These are phyloP conservation scores for Gandaritis pyraliata DNA, from an alignment of 2,888 invertebrate species.

Conservation along the genomic window DNA sequence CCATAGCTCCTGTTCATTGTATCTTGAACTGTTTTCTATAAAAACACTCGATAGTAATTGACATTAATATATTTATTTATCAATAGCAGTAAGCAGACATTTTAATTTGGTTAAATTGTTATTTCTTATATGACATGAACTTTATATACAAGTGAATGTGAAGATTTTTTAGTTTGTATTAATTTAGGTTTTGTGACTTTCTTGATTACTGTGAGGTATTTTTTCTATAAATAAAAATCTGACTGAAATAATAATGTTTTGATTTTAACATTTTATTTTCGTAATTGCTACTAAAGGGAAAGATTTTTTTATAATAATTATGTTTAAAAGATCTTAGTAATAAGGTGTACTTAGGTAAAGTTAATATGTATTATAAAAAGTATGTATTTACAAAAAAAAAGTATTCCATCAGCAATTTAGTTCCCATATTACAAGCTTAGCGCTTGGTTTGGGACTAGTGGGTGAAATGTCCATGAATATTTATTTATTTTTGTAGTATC, in stretches of 20 bases:
- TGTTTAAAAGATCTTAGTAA: too few species aligned
- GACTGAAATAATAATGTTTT: neutral
- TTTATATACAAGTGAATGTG: constrained; percentile 30
- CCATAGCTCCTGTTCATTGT: neutral
- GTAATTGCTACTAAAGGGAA: too few species aligned
- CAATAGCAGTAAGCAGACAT: constrained; percentile 50
- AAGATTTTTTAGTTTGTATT: constrained; percentile 31
- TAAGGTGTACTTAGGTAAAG: too few species aligned
- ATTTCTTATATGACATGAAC: constrained; percentile 46
- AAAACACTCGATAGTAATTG: constrained; percentile 23
- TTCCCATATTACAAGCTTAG: too few species aligned
- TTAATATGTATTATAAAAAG: too few species aligned
- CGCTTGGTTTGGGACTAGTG: too few species aligned
- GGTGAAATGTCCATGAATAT: too few species aligned
- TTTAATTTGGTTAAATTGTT: constrained; percentile 52
- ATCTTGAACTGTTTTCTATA: neutral
- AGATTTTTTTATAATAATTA: too few species aligned
- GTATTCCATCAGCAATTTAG: too few species aligned
- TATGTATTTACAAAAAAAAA: too few species aligned
- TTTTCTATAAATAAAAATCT: constrained; percentile 20
- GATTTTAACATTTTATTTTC: neutral
- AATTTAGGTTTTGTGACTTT: constrained; percentile 31
- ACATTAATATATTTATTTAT: constrained; percentile 23
- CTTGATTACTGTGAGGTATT: constrained; percentile 23
- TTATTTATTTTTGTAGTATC: too few species aligned